Conservation (phyloP, 2,888 invertebrate species). For the Laspeyria flexula region DNA sequence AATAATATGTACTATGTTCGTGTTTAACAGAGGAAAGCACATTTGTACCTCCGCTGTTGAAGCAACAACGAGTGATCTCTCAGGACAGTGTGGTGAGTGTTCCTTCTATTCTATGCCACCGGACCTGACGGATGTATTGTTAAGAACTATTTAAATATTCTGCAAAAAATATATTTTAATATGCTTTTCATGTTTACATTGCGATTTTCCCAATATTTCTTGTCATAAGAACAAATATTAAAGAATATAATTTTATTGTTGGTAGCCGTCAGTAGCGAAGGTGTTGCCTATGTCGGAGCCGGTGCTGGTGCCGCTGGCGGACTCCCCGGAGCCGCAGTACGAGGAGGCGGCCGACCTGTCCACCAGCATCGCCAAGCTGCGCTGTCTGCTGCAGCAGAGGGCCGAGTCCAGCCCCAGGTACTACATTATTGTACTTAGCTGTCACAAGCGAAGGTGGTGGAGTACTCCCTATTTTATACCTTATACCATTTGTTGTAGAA, state of each 20-base stretch:
- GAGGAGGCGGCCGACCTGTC: constrained; percentile 91
- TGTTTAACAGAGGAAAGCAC: constrained; percentile 59
- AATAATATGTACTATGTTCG: too few species aligned
- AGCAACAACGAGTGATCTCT: constrained; percentile 76
- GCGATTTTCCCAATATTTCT: too few species aligned
- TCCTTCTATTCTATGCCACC: too few species aligned
- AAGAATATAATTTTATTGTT: too few species aligned
- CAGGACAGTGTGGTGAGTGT: constrained; percentile 76
- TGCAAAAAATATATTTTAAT: too few species aligned
- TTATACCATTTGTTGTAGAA: constrained; percentile 33
- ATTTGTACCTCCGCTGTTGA: constrained; percentile 61
- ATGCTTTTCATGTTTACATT: too few species aligned
- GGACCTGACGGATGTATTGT: too few species aligned
- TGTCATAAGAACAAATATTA: too few species aligned
- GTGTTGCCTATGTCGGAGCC: constrained; percentile 26
- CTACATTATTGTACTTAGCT: not conserved
- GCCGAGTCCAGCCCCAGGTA: constrained; percentile 53
- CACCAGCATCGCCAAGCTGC: constrained; percentile 89
- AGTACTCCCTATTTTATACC: too few species aligned
- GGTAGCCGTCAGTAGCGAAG: constrained; percentile 46
- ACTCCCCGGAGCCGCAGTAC: constrained; percentile 90
- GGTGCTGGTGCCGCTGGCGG: constrained; percentile 50
- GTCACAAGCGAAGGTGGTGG: too few species aligned
- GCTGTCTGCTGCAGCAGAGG: constrained; percentile 87
- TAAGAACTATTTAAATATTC: too few species aligned